Percentiles rank a stretch among this genome's conserved stretches.
Evolutionary conservation across 2,113 vertebrate genomes (phyloP).

Genomic region (Hippocampus guttulatus): DNA sequence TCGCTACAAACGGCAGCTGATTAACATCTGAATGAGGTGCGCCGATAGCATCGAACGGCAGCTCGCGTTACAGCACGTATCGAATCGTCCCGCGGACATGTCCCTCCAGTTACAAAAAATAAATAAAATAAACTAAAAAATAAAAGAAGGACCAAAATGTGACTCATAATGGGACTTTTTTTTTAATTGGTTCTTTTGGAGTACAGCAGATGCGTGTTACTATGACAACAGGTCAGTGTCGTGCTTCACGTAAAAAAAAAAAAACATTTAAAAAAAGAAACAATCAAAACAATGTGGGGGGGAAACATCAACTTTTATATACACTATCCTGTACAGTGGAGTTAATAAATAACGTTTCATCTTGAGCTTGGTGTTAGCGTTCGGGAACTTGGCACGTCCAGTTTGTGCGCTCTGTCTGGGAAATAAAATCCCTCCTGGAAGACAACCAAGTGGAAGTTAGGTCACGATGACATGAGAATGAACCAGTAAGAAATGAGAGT

Average conservation of each 20-base stretch:
- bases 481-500: background rate
- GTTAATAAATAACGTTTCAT: conserved; percentile 60
- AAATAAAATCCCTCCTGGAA: conserved; percentile 72
- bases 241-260: background rate
- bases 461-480: background rate
- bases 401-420: conserved; percentile 57
- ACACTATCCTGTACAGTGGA: conserved; percentile 28
- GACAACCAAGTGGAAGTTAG: conserved; percentile 29
- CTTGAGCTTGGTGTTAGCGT: conserved; percentile 30
- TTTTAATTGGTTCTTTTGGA: conserved; percentile 17
- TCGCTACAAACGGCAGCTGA: conserved; percentile 10
- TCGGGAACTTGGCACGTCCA: conserved; percentile 74
- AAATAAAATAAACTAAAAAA: no score
- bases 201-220: conserved; percentile 12
- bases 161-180: background rate
- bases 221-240: conserved; percentile 3
- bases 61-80: conserved; percentile 54
- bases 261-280: background rate
- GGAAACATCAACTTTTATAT: background rate
- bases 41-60: conserved; percentile 57
- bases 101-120: no score
- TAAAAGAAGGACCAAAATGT: background rate
- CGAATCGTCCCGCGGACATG: background rate
- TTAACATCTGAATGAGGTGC: conserved; percentile 60
- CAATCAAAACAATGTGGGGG: background rate